phyloP scores from a whole-genome alignment of 2,888 invertebrate species.

The Drosophila nr. perissopoda region DNA sequence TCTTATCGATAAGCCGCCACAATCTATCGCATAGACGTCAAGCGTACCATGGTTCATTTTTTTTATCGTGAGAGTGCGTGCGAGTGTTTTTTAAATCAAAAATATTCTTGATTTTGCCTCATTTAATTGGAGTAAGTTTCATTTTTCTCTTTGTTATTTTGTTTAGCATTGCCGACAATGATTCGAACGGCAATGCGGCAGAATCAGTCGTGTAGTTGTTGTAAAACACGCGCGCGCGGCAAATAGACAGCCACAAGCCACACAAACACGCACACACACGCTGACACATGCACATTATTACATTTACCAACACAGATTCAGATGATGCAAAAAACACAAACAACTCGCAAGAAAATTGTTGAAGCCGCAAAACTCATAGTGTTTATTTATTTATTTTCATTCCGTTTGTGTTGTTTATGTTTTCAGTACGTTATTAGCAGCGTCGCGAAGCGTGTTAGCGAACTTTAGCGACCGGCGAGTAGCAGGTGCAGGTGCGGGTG shows the following conservation, averaged over 20 bases:
- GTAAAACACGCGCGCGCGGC: conserved; percentile 51
- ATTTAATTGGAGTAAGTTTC: conserved; percentile 36
- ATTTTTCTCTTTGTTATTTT: too few relatives aligned
- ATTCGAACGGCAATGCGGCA: not conserved
- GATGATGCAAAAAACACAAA: conserved; percentile 63
- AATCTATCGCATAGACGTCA: conserved; percentile 21
- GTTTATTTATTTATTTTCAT: conserved; percentile 8
- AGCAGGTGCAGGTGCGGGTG: conserved; percentile 4
- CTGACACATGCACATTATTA: conserved; percentile 5
- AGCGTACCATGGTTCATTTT: conserved; percentile 42
- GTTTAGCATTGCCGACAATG: not conserved
- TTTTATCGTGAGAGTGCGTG: conserved; percentile 42
- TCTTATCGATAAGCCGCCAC: conserved; percentile 22
- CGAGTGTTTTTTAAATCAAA: conserved; percentile 22
- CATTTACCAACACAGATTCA: conserved; percentile 16
- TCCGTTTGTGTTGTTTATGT: not conserved
- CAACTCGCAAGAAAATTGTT: conserved; percentile 36
- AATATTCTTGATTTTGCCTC: not conserved
- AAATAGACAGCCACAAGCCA: conserved; percentile 43
- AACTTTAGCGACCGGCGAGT: not conserved
- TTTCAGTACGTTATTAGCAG: not conserved
- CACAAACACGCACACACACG: conserved; percentile 25
- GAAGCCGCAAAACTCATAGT: conserved; percentile 11
- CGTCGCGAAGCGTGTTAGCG: not conserved
- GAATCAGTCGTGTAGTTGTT: not conserved